Evolutionary conservation across 2,888 invertebrate genomes (phyloP).

Genomic region (Disparrhopalites patrizii): DNA sequence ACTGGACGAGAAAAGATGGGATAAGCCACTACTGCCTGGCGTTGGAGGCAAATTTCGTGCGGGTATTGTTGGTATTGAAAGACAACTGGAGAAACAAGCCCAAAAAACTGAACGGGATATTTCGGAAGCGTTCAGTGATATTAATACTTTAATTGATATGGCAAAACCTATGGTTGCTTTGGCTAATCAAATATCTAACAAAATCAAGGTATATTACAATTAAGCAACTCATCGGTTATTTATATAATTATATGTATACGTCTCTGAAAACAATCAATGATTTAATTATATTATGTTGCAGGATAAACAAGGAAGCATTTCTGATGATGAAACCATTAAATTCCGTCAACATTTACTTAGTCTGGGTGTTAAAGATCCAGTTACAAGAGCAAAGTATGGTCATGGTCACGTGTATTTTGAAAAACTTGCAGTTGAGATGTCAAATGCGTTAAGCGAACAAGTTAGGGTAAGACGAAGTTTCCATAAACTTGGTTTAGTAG

Average conservation of each 20-base stretch:
- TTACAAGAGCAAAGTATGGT: conserved; percentile 84
- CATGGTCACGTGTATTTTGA: conserved; percentile 79
- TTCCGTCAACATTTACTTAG: conserved; percentile 96
- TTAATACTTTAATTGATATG: conserved; percentile 88
- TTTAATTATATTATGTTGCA: conserved; percentile 52
- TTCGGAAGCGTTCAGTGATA: conserved; percentile 88
- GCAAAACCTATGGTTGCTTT: conserved; percentile 96
- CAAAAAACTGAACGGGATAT: conserved; percentile 89
- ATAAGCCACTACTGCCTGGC: conserved; percentile 30
- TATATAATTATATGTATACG: too few species aligned
- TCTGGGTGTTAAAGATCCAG: conserved; percentile 96
- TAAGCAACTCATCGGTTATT: too few species aligned
- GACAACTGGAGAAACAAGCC: conserved; percentile 83
- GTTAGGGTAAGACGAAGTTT: conserved; percentile 62
- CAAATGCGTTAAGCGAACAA: conserved; percentile 73
- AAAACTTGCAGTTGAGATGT: conserved; percentile 79
- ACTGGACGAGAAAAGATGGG: conserved; percentile 46
- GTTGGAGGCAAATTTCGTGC: conserved; percentile 47
- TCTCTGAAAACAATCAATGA: too few species aligned
- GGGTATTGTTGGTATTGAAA: conserved; percentile 95
- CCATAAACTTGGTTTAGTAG: too few species aligned
- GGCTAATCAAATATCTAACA: conserved; percentile 85
- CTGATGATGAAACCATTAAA: conserved; percentile 93
- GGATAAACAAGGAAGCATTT: conserved; percentile 91
- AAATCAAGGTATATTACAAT: conserved; percentile 72